Percentiles rank a stretch among this genome's conserved stretches.
Conservation (phyloP, 2,113 vertebrate genomes). For the Deroptyus accipitrinus region DNA sequence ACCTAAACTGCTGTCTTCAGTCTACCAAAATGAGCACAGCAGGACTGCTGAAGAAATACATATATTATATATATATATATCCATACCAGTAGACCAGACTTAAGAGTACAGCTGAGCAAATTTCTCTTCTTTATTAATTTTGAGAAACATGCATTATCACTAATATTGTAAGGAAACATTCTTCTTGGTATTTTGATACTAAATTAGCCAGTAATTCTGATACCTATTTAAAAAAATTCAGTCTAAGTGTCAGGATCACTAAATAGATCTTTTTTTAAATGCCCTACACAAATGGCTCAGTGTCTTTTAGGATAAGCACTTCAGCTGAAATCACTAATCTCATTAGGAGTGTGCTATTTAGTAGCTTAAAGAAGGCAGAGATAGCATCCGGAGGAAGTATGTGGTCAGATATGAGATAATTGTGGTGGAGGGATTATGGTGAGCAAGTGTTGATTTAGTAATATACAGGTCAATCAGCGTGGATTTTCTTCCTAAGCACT, state of each 20-base stretch:
- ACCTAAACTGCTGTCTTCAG: background rate
- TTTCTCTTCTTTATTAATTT: background rate
- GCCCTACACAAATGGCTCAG: background rate
- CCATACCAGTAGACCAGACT: background rate
- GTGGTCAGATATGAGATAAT: background rate
- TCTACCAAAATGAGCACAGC: background rate
- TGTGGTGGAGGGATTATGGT: background rate
- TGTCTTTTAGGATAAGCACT: background rate
- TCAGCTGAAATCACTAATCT: background rate
- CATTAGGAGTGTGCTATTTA: background rate
- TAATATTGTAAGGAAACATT: background rate
- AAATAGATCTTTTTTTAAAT: background rate
- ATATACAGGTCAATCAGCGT: background rate
- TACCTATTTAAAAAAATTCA: background rate
- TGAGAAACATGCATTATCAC: background rate
- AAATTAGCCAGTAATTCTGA: background rate
- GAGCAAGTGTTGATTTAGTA: background rate
- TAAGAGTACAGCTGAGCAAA: background rate
- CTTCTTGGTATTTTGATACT: background rate
- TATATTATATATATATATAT: background rate
- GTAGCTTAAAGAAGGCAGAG: background rate
- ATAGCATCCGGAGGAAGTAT: background rate
- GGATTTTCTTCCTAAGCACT: background rate
- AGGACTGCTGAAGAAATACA: background rate
- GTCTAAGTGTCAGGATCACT: background rate